Base-by-base conservation (phyloP, 2,113 vertebrate genomes). In the Campylomormyrus tamandua region DNA sequence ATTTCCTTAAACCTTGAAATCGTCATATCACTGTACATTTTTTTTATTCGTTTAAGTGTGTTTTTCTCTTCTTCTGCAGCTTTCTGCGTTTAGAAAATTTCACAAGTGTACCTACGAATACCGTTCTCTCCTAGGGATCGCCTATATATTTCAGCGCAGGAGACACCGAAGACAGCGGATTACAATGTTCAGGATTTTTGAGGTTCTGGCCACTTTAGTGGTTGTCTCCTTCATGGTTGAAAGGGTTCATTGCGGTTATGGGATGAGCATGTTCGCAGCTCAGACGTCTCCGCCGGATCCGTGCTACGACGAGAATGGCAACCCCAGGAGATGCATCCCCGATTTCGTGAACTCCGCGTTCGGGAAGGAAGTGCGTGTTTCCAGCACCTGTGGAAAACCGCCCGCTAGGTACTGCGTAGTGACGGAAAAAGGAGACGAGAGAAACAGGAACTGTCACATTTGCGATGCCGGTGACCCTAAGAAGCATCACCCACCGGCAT, bases 311-410 rank as follows among this genome's bases (percentile, higher is more conserved):
- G 98, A 99, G 95, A 97, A 98, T 94, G 98, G 97, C 87, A 97
- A 98, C 95, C 97, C 98, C 2, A 96, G 98, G 91, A 97, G 98
- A 91, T 99, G 98, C 96, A 99, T 99, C 95, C 98, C 98, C 1
- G 98, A 99, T 94, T 99, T 99, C 93, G 98, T 99, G 80, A 99
- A 99, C 95, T 97, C 98, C 46, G 98, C 98, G 45, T 99, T 99
- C 91, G 98, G 98, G 2, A 98, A 98, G 94, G 98, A 99, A 92
- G 98, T 99, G 96, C 97, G 97, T 91, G 98, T 97, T 84, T 98
- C 98, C 92, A 99, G 98, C 96, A 98, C 97, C 93, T 99, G 98
- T 93, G 98, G 98, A 49, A 96, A 92, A 90, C 97, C 97, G 45
- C 95, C 96, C 10, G 93, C 97, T 89, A 95, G 98, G 91, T 99